Base-by-base conservation (phyloP, 2,113 vertebrate genomes). In the Triplophysa dalaica region DNA sequence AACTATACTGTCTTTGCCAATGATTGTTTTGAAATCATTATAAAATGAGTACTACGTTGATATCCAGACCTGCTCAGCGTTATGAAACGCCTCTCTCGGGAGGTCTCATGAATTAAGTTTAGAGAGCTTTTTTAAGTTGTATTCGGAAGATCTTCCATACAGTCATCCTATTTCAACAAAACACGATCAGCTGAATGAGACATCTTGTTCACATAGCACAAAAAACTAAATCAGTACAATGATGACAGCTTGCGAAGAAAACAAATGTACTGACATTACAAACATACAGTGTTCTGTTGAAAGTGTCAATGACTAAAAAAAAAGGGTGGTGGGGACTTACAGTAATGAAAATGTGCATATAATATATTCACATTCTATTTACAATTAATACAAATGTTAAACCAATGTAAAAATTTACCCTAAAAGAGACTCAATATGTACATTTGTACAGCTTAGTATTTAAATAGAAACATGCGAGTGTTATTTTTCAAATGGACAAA, bases 391-490 rank as follows among this genome's bases (percentile, higher is more conserved):
- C 88, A 94, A 94, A 93, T 90, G 87, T 89, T 89, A 88, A 90
- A 89, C 87, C 88, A 89, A 87, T 86, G 87, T 92, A 93, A 86
- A 93, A 94, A 93, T 91, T 87, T 87, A 92, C 90, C 89, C 89
- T 91, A 90, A 92, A 91, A 91, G 91, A 93, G 90, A 91, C 86
- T 86, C 88, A 87, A 83, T 92, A 93, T 94, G 88, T 93, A 93
- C 93, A 93, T 92, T 90, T 93, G 82, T 93, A 93, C 91, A 94
- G 60, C 54, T 80, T 84, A 89, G 87, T 88, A 90, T 91, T 93
- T 93, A 93, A 93, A 93, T 88, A 93, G 88, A 93, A 92, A 92
- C 93, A 93, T 93, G 92, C 92, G 90, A 89, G 89, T 91, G 89
- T 92, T 91, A 89, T 89, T 86, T 88, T 87, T 86, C 89, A 88